These are phyloP conservation scores for Psammodynastes pulverulentus DNA, from an alignment of 2,113 vertebrate genomes.

Conservation along the genomic window DNA sequence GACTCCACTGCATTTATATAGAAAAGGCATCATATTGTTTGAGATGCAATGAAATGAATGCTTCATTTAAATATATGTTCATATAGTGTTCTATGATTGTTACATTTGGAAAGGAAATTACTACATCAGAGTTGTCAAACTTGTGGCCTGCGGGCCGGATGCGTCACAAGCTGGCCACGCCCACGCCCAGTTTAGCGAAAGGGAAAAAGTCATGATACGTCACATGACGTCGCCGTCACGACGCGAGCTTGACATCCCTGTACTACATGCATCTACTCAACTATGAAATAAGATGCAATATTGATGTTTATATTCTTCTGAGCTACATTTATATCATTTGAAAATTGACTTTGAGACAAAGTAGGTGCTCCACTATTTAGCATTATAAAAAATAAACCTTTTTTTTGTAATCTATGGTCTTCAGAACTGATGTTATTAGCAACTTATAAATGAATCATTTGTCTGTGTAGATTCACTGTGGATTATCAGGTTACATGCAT, in stretches of 20 bases:
- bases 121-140: not conserved
- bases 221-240: too few relatives aligned
- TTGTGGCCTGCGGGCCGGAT: too few relatives aligned
- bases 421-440: not conserved
- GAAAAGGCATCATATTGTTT: not conserved
- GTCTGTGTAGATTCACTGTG: not conserved
- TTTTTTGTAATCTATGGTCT: not conserved
- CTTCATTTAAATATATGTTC: not conserved
- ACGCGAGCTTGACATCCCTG: too few relatives aligned
- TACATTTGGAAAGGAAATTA: not conserved
- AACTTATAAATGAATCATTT: not conserved
- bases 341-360: not conserved
- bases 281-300: not conserved
- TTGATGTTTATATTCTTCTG: not conserved
- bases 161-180: too few relatives aligned
- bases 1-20: not conserved
- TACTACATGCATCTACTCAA: not conserved
- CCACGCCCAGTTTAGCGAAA: too few relatives aligned
- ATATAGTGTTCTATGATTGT: not conserved
- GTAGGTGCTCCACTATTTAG: not conserved
- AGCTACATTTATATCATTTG: not conserved
- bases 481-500: not conserved
- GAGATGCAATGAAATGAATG: not conserved
- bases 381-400: not conserved
- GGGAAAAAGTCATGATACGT: too few relatives aligned